Evolutionary conservation across 2,113 vertebrate genomes (phyloP).

Genomic region (Chloropsis cyanopogon): DNA sequence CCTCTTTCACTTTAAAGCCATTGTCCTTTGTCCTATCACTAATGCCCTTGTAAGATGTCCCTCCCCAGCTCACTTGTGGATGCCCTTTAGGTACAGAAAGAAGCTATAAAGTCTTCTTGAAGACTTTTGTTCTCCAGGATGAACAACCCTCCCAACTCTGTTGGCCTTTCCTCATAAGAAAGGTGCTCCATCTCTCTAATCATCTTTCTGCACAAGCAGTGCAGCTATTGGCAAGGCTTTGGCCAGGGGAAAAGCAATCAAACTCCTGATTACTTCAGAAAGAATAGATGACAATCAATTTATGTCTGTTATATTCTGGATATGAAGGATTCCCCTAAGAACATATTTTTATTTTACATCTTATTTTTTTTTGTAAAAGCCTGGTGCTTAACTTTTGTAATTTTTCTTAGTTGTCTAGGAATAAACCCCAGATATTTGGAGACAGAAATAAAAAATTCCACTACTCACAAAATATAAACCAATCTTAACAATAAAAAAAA

Average conservation of each 20-base stretch:
- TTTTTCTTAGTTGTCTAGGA: background rate
- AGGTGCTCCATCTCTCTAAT: background rate
- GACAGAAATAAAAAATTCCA: background rate
- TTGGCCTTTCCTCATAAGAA: background rate
- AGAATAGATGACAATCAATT: background rate
- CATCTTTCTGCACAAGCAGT: background rate
- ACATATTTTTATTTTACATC: background rate
- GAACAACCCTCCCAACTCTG: rapidly evolving
- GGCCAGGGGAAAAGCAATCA: background rate
- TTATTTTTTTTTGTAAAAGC: background rate
- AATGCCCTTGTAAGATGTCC: no score
- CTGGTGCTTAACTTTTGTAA: background rate
- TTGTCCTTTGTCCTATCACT: background rate
- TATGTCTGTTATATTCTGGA: background rate
- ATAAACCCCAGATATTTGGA: background rate
- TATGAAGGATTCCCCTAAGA: background rate
- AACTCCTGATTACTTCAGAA: background rate
- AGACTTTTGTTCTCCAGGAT: background rate
- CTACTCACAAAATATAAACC: background rate
- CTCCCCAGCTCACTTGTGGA: background rate
- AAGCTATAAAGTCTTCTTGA: background rate
- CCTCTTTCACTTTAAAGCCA: background rate
- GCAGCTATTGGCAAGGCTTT: background rate
- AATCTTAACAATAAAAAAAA: background rate
- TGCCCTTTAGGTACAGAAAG: background rate